Conservation (phyloP, 2,888 invertebrate species). For the Herminia tarsipennalis region DNA sequence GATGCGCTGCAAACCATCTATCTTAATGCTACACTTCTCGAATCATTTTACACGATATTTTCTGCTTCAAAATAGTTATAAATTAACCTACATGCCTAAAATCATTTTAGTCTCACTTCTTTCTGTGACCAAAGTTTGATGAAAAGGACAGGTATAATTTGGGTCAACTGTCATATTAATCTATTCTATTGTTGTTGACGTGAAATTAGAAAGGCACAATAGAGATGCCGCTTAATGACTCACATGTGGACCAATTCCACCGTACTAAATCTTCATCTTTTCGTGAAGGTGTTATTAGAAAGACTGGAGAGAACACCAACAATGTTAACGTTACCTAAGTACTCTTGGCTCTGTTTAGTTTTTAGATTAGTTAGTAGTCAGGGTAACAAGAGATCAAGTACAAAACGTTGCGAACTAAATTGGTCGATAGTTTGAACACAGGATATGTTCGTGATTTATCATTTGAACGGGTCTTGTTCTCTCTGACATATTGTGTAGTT, state of each 20-base stretch:
- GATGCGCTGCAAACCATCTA: constrained; percentile 76
- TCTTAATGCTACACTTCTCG: constrained; percentile 72
- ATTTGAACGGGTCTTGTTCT: constrained; percentile 54
- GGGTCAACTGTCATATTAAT: too few species aligned
- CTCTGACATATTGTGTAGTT: constrained; percentile 51
- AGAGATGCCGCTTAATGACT: too few species aligned
- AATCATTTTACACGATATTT: constrained; percentile 31
- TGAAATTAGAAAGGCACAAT: too few species aligned
- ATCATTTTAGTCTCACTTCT: neutral
- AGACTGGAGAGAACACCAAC: too few species aligned
- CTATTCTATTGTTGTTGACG: too few species aligned
- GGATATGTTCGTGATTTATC: constrained; percentile 49
- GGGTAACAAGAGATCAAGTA: constrained; percentile 24
- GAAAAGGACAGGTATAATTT: too few species aligned
- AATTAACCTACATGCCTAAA: too few species aligned
- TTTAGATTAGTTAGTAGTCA: neutral
- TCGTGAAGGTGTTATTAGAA: too few species aligned
- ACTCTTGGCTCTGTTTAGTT: too few species aligned
- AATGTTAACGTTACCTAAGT: too few species aligned
- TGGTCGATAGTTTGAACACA: constrained; percentile 42
- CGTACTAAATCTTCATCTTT: too few species aligned
- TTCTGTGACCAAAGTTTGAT: neutral
- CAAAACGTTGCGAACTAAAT: constrained; percentile 37
- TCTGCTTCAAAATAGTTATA: constrained; percentile 2
- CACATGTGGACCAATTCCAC: too few species aligned